These are phyloP conservation scores for Anoplopoma fimbria DNA, from an alignment of 2,113 vertebrate species.

Conservation along the genomic window DNA sequence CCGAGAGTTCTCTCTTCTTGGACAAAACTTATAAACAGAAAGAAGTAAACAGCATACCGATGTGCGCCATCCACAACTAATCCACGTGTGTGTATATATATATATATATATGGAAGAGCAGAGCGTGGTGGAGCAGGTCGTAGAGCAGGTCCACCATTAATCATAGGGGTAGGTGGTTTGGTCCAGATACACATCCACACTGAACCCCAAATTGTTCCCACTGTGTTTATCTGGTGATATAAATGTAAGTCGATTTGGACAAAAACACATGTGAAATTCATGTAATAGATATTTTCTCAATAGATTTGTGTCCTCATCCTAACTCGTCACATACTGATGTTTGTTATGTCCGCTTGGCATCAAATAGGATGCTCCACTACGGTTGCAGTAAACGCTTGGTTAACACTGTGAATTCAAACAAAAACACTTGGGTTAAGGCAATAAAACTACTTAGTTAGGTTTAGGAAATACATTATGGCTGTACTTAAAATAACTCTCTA, in stretches of 20 bases:
- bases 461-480: too few relatives aligned
- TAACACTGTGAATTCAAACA: too few relatives aligned
- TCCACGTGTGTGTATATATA: conserved; percentile 12
- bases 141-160: conserved; percentile 2
- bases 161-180: conserved; percentile 11
- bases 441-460: too few relatives aligned
- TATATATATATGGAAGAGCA: neutral
- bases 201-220: neutral
- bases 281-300: neutral
- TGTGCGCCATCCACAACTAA: neutral
- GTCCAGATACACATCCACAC: neutral
- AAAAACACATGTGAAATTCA: neutral
- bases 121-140: neutral
- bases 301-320: too few relatives aligned
- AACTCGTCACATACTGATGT: too few relatives aligned
- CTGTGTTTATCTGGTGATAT: neutral
- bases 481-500: too few relatives aligned
- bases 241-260: neutral
- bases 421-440: too few relatives aligned
- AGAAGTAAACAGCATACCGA: conserved; percentile 22
- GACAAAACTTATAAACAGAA: conserved; percentile 30
- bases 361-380: too few relatives aligned
- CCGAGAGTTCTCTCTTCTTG: conserved; percentile 7
- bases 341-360: too few relatives aligned
- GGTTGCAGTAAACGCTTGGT: too few relatives aligned